A percentile compares a stretch with the other conserved stretches of the same genome.
These are phyloP conservation scores for Meteorus cinctellus DNA, from an alignment of 2,888 invertebrate genomes.

Conservation along the genomic window DNA sequence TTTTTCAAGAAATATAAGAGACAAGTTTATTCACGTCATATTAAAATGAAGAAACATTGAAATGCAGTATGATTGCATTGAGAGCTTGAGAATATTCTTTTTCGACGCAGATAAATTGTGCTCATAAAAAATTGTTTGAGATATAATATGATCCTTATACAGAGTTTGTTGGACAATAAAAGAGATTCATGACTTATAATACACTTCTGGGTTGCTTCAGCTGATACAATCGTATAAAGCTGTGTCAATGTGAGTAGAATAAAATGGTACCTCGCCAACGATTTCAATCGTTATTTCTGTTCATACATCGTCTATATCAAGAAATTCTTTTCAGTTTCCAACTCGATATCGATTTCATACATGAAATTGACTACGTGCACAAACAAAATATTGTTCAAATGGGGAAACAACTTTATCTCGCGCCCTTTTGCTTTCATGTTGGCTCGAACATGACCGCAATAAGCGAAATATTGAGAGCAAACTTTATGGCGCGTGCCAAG, in stretches of 20 bases:
- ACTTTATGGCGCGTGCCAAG: conserved; percentile 38
- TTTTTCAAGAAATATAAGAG: not conserved
- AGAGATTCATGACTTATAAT: conserved; percentile 3
- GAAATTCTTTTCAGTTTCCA: not conserved
- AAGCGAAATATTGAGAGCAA: conserved; percentile 37
- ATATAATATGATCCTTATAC: not conserved
- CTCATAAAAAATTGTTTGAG: not conserved
- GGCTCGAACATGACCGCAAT: conserved; percentile 31
- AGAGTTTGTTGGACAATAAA: not conserved
- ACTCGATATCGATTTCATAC: conserved; percentile 23
- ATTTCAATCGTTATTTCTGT: conserved; percentile 16
- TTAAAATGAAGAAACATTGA: not conserved
- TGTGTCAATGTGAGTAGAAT: conserved; percentile 28
- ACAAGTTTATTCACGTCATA: not conserved
- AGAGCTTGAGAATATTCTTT: not conserved
- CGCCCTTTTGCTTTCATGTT: not conserved
- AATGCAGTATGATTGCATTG: not conserved
- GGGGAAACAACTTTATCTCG: not conserved
- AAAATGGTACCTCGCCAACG: conserved; percentile 9
- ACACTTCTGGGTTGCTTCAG: not conserved
- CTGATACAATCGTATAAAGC: not conserved
- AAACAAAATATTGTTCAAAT: conserved; percentile 24
- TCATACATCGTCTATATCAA: conserved; percentile 34
- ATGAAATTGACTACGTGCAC: conserved; percentile 28
- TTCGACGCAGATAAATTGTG: not conserved